Evolutionary conservation across 2,888 invertebrate species (phyloP), one percentile per base, ranked within the genome.

Genomic region (Apeira syringaria): DNA sequence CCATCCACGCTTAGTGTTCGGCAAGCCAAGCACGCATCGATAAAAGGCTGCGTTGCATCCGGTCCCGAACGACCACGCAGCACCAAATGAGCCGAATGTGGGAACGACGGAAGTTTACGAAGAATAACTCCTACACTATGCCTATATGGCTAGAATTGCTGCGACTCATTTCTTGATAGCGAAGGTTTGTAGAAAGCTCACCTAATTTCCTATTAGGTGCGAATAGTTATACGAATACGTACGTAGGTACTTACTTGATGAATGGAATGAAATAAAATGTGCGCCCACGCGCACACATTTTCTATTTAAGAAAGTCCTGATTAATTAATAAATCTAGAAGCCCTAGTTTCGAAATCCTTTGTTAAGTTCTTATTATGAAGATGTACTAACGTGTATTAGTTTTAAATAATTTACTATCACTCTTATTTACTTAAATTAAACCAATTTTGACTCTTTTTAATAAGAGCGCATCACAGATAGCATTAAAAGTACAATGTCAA

Each of bases 81-180:
- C 66, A 63, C 74, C 60, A 69, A 69, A 72, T 71, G 64, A 54
- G 61, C 57, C 61, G 60, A 68, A 71, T 69, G 71, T 70, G 70
- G 69, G 74, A 74, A 74, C 74, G 59, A 52, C 81, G 85, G 85
- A 85, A 84, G 81, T 75, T 69, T 70, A 70, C 68, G 60, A 56
- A 60, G 69, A 74, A 70, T 70, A 61, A 69, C 68, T 61, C 68
- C 73, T 68, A 76, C 74, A 30, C 32, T 13, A 31, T 20, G 20
- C 17, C 24, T 44, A 28, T 25, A 68, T 61, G 68, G 59, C 45
- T 47, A 58, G 67, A 74, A 77, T 74, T 64, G 53, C 57, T n/a
- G 63, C 65, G 65, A 68, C 56, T 72, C 65, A 74, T 71, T 68
- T 63, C 44, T 31, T 47, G 48, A 53, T 57, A 62, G 54, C 55